Evolutionary conservation across 2,797 vertebrate genomes (phyloP).

Genomic region (Aulostomus chinensis): DNA sequence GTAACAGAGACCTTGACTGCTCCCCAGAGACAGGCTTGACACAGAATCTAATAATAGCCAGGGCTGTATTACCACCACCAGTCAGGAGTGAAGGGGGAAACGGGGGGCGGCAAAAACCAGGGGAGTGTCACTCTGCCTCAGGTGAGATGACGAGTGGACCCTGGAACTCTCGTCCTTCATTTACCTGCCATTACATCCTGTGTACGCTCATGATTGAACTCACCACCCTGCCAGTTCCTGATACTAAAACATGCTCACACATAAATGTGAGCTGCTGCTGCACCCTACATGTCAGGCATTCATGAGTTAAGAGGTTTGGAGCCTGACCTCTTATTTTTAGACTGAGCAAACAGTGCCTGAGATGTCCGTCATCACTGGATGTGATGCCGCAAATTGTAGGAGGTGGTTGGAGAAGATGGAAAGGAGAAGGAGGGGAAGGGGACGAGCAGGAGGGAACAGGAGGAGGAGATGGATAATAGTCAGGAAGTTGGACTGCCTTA

Average conservation of each 20-base stretch:
- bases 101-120: slow-evolving; percentile 11
- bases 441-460: slow-evolving; percentile 33
- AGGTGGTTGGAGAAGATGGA: slow-evolving; percentile 38
- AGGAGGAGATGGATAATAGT: slow-evolving; percentile 74
- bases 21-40: slow-evolving; percentile 62
- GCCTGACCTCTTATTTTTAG: slow-evolving; percentile 75
- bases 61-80: slow-evolving; percentile 39
- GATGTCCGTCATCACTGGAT: slow-evolving; percentile 46
- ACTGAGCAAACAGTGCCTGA: slow-evolving; percentile 66
- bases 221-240: slow-evolving; percentile 25
- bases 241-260: slow-evolving; percentile 10
- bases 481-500: slow-evolving; percentile 46
- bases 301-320: slow-evolving; percentile 50
- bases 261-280: slow-evolving; percentile 2
- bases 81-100: slow-evolving; percentile 5
- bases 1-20: slow-evolving; percentile 55
- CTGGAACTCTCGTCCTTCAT: slow-evolving; percentile 33
- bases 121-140: slow-evolving; percentile 36
- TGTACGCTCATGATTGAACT: slow-evolving; percentile 15
- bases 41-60: slow-evolving; percentile 78
- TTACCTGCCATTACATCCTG: slow-evolving; percentile 40
- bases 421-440: slow-evolving; percentile 23
- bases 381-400: slow-evolving; percentile 29
- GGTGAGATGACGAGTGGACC: slow-evolving; percentile 48
- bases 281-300: slow-evolving; percentile 58